Evolutionary conservation across 2,797 vertebrate genomes (phyloP).

Genomic region (Vespertilio murinus): DNA sequence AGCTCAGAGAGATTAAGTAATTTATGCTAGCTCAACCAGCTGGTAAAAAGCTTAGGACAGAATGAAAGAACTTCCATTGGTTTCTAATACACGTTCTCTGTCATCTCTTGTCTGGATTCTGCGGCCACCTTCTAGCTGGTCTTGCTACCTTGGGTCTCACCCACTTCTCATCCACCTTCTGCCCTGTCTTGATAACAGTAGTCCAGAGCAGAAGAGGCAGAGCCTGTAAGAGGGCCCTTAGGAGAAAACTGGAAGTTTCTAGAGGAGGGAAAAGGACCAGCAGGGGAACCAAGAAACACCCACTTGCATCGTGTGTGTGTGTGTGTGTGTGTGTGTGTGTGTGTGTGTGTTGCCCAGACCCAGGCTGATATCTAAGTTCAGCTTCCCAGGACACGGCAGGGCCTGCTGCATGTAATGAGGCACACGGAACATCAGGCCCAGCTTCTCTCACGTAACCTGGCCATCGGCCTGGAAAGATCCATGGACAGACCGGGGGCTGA

Average conservation of each 20-base stretch:
- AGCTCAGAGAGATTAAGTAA: background rate
- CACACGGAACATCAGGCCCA: background rate
- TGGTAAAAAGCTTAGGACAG: background rate
- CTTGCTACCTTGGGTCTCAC: background rate
- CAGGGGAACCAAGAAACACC: background rate
- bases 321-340: too few relatives aligned
- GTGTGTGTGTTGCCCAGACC: too few relatives aligned
- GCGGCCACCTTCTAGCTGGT: background rate
- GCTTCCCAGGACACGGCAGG: background rate
- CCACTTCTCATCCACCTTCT: background rate
- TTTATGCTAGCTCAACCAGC: background rate
- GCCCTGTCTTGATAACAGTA: background rate
- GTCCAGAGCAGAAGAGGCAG: conserved; percentile 1
- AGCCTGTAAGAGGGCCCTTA: background rate
- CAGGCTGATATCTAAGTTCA: background rate
- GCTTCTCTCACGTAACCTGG: background rate
- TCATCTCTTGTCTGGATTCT: background rate
- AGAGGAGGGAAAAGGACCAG: background rate
- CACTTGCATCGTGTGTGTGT: too few relatives aligned
- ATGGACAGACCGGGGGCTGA: background rate
- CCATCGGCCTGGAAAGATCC: background rate
- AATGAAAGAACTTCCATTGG: background rate
- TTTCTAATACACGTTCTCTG: background rate
- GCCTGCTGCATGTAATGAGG: rapidly evolving
- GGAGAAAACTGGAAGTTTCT: background rate